Percentiles rank a stretch among this genome's conserved stretches.
Conservation (phyloP, 2,888 invertebrate species). For the Rhaphigaster nebulosa region DNA sequence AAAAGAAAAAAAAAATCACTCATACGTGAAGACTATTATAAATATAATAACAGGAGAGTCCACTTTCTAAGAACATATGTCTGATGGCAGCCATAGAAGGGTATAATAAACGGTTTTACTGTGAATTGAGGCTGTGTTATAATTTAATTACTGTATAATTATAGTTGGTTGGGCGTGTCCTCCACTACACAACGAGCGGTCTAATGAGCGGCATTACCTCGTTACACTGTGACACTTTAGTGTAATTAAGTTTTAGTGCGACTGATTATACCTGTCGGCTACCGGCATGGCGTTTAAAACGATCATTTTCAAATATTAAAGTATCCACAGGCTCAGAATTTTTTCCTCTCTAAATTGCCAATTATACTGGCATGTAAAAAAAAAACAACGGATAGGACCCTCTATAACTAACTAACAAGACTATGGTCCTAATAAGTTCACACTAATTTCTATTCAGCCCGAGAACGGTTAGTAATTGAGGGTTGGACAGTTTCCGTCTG, state of each 20-base stretch:
- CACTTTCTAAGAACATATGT: neutral
- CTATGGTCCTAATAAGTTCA: neutral
- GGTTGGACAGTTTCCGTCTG: neutral
- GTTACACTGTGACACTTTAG: constrained; percentile 44
- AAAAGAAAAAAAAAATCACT: neutral
- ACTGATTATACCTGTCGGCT: constrained; percentile 40
- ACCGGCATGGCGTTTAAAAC: neutral
- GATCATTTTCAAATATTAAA: constrained; percentile 36
- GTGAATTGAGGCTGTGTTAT: constrained; percentile 20
- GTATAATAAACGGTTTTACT: constrained; percentile 31
- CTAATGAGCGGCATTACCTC: constrained; percentile 33
- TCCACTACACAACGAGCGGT: neutral
- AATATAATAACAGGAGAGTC: neutral
- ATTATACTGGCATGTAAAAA: neutral
- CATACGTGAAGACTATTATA: neutral
- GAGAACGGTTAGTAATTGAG: neutral
- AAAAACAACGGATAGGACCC: neutral
- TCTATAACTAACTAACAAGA: neutral
- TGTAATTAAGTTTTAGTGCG: constrained; percentile 44
- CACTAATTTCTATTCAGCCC: neutral
- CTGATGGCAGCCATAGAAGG: neutral
- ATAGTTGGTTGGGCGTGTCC: neutral
- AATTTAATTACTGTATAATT: constrained; percentile 42
- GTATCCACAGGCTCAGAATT: neutral
- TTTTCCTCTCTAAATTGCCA: constrained; percentile 11